phyloP scores from a whole-genome alignment of 2,797 vertebrate genomes.

The Enteromius radiatus region DNA sequence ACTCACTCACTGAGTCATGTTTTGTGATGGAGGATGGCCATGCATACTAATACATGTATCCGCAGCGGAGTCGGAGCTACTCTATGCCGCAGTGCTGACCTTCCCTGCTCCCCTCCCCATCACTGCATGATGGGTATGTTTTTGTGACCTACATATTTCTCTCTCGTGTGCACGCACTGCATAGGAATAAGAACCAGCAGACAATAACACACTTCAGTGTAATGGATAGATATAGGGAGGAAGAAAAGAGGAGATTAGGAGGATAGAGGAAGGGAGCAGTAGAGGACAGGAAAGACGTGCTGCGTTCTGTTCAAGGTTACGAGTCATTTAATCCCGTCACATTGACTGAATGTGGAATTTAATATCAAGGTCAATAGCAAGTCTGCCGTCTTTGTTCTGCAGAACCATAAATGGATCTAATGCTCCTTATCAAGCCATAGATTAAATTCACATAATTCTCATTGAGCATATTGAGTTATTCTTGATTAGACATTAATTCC shows the following conservation, averaged over 20 bases:
- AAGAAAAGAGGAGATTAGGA: conserved; percentile 22
- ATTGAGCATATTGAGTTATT: neutral
- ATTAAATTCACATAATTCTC: neutral
- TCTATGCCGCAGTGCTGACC: conserved; percentile 51
- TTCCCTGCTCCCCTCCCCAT: conserved; percentile 41
- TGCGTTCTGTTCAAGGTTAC: neutral
- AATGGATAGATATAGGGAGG: neutral
- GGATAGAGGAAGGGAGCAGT: conserved; percentile 8
- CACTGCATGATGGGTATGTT: conserved; percentile 67
- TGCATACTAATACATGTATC: conserved; percentile 55
- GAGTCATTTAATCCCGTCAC: neutral
- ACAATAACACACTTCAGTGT: conserved; percentile 18
- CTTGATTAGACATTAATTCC: neutral
- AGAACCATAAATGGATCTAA: neutral
- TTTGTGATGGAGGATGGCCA: conserved; percentile 9
- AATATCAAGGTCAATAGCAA: conserved; percentile 28
- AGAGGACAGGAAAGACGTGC: neutral
- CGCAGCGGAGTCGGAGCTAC: conserved; percentile 34
- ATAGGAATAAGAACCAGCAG: conserved; percentile 15
- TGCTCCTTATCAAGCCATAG: neutral
- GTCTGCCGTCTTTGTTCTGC: neutral
- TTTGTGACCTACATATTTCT: conserved; percentile 75
- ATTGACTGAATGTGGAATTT: conserved; percentile 4
- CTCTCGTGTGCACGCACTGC: conserved; percentile 27
- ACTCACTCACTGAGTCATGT: neutral